Evolutionary conservation across 2,113 vertebrate genomes (phyloP), one percentile per base, ranked within the genome.

Genomic region (Gambusia holbrooki): DNA sequence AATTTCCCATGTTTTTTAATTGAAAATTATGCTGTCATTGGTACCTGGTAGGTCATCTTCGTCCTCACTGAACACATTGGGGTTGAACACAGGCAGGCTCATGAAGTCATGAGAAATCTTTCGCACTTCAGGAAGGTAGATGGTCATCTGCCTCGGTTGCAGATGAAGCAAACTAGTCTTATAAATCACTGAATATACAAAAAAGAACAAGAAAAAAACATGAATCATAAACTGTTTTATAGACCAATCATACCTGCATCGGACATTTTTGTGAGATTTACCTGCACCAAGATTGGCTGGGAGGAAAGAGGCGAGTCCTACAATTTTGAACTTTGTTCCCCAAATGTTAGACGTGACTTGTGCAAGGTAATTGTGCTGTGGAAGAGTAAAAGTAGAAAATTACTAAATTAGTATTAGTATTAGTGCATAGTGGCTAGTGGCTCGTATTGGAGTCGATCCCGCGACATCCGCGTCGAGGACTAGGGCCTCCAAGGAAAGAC

Each of bases 291-390:
- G 96, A 91, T 98, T 99, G 81, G 96, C 95, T 77, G 98, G 98
- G 81, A 99, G 96, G 92, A 99, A 99, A 69, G 98, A 95, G 76
- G 98, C 97, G 92, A 99, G 96, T 78, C 98, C 98, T 66, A 99
- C 98, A 69, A 99, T 99, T 95, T 99, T 99, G 93, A 99, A 99
- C 93, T 99, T 99, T 77, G 98, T 99, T 87, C 98, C 98, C 98
- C 98, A 99, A 84, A 99, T 99, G 90, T 99, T 99, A 80, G 98
- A 99, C 29, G 98, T 99, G 89, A 99, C 98, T 93, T 99, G 98
- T 96, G 98, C 98, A 84, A 99, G 97, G 88, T 99, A 99, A 93
- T 96, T 99, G 95, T 99, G 97, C 97, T 99, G 93, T 73, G 73
- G 90, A 71, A 90, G 66, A 76, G 71, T 76, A 73, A 17, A 54